Evolutionary conservation across 2,113 vertebrate genomes (phyloP).

Genomic region (Poeciliopsis turrubarensis): DNA sequence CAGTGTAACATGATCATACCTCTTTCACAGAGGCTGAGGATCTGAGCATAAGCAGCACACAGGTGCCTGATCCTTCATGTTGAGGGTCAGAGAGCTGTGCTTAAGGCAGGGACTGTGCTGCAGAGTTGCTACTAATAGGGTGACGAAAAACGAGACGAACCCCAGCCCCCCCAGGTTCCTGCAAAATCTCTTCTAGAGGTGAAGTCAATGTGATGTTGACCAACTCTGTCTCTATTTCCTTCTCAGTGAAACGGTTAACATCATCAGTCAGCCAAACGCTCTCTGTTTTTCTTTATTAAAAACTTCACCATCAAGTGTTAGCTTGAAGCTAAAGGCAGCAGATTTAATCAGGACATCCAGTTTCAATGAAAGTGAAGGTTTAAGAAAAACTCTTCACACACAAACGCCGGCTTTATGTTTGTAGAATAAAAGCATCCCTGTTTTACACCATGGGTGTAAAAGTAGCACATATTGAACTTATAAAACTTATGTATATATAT

Average conservation of each 20-base stretch:
- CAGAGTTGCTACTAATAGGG: conserved; percentile 66
- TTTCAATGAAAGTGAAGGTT: neutral
- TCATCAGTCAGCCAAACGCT: conserved; percentile 85
- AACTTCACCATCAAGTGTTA: conserved; percentile 49
- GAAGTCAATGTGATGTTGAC: conserved; percentile 62
- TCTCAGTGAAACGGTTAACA: conserved; percentile 82
- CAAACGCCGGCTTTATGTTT: too few relatives aligned
- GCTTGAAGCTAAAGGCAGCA: conserved; percentile 23
- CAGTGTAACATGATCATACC: conserved; percentile 50
- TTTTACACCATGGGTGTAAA: neutral
- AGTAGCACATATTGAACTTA: conserved; percentile 70
- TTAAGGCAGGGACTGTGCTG: conserved; percentile 69
- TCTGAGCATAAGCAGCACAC: conserved; percentile 29
- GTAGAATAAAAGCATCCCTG: too few relatives aligned
- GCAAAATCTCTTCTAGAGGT: conserved; percentile 38
- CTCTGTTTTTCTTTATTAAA: conserved; percentile 49
- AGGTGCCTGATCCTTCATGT: conserved; percentile 52
- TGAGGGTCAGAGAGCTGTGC: conserved; percentile 38
- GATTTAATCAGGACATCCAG: neutral
- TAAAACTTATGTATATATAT: too few relatives aligned
- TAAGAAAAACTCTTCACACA: neutral
- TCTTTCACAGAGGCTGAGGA: conserved; percentile 26
- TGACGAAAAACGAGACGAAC: conserved; percentile 78
- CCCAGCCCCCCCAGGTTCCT: neutral
- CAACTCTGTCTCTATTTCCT: conserved; percentile 68